phyloP scores from a whole-genome alignment of 2,888 invertebrate species.

The Meloe dianella region DNA sequence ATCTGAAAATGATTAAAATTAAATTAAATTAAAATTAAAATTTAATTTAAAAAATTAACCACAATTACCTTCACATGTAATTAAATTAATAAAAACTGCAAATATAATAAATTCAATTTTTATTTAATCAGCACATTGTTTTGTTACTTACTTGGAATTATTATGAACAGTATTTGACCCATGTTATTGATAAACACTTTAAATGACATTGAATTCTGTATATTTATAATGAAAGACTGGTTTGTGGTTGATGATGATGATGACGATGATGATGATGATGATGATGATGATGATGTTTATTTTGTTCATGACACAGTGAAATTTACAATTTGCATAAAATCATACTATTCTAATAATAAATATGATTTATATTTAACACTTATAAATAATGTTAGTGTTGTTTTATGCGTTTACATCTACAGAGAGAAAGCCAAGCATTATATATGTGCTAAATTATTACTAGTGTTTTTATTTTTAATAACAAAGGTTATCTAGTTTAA shows the following conservation, averaged over 20 bases:
- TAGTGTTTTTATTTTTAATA: neutral
- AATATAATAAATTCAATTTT: neutral
- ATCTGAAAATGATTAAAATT: constrained; percentile 2
- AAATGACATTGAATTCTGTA: neutral
- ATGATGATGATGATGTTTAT: too few relatives aligned
- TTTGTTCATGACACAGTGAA: too few relatives aligned
- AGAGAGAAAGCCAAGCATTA: neutral
- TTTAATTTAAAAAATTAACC: neutral
- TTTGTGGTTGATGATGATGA: neutral
- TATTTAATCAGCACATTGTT: neutral
- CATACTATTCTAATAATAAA: neutral
- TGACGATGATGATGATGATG: neutral
- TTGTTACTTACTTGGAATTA: neutral
- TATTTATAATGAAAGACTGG: neutral
- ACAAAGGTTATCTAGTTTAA: neutral
- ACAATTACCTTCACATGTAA: neutral
- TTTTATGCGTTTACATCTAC: neutral
- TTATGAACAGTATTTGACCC: neutral
- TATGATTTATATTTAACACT: neutral
- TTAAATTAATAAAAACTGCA: neutral
- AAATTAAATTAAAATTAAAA: neutral
- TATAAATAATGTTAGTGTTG: constrained; percentile 1
- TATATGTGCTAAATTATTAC: neutral
- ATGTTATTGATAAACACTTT: neutral
- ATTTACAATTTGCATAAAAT: too few relatives aligned